Evolutionary conservation across 2,797 vertebrate genomes (phyloP).

Genomic region (Schizopygopsis pylzovi): DNA sequence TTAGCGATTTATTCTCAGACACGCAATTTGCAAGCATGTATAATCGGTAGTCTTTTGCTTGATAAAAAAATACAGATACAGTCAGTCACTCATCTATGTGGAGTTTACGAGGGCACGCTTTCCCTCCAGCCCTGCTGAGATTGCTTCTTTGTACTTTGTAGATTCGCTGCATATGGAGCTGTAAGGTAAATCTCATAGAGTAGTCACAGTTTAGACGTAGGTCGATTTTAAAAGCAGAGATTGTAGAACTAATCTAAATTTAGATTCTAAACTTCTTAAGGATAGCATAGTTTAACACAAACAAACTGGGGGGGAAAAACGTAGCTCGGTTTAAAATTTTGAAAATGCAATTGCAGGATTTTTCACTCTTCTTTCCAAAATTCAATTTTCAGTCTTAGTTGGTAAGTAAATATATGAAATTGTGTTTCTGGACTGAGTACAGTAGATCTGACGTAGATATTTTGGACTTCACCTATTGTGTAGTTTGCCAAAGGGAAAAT

Average conservation of each 20-base stretch:
- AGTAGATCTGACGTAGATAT: slow-evolving; percentile 46
- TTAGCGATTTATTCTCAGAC: slow-evolving; percentile 18
- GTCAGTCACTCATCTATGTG: slow-evolving; percentile 42
- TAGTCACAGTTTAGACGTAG: slow-evolving; percentile 45
- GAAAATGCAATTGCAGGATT: slow-evolving; percentile 50
- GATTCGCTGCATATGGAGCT: slow-evolving; percentile 37
- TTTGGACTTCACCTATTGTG: slow-evolving; percentile 68
- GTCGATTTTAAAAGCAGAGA: slow-evolving; percentile 42
- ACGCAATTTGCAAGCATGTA: slow-evolving; percentile 35
- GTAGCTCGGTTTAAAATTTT: slow-evolving; percentile 34
- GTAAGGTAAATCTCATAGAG: slow-evolving; percentile 44
- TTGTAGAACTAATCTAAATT: slow-evolving; percentile 46
- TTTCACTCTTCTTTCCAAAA: slow-evolving; percentile 50
- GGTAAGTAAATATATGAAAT: slow-evolving; percentile 42
- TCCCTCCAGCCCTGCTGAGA: slow-evolving; percentile 59
- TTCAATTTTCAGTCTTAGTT: slow-evolving; percentile 44
- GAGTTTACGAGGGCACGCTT: slow-evolving; percentile 59
- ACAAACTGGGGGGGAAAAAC: not conserved
- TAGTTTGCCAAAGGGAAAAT: slow-evolving; percentile 79
- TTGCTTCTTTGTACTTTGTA: slow-evolving; percentile 50
- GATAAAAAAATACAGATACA: slow-evolving; percentile 9
- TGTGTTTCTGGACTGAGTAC: slow-evolving; percentile 26
- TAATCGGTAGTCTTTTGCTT: slow-evolving; percentile 24
- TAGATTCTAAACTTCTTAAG: slow-evolving; percentile 39
- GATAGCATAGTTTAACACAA: slow-evolving; percentile 36